These are phyloP conservation scores for Masnerella sp. DNA, from an alignment of 2,888 invertebrate genomes.

Conservation along the genomic window DNA sequence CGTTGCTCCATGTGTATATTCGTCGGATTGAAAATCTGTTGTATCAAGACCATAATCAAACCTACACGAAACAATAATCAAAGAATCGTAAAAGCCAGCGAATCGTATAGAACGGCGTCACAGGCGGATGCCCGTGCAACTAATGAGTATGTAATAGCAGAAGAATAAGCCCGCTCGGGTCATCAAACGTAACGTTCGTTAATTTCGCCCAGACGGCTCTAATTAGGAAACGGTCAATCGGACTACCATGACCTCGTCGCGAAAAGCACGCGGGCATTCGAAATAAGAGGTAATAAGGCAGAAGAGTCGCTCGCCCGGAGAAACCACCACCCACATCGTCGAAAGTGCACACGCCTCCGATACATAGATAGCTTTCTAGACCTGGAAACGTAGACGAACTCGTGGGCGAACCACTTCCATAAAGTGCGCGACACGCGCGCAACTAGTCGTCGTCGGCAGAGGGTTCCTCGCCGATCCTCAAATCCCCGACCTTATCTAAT, in stretches of 20 bases:
- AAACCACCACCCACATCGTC: conserved; percentile 69
- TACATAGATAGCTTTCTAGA: conserved; percentile 69
- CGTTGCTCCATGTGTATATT: neutral
- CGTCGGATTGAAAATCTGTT: conserved; percentile 1
- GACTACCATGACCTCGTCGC: conserved; percentile 37
- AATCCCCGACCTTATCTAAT: conserved; percentile 32
- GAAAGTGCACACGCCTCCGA: conserved; percentile 65
- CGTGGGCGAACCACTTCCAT: conserved; percentile 76
- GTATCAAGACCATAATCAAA: conserved; percentile 2
- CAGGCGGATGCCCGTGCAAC: conserved; percentile 18
- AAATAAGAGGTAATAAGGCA: conserved; percentile 55
- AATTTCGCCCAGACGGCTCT: conserved; percentile 63
- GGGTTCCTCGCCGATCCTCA: conserved; percentile 20
- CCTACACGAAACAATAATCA: conserved; percentile 15
- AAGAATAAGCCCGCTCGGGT: conserved; percentile 33
- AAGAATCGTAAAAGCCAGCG: conserved; percentile 12
- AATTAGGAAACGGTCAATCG: conserved; percentile 64
- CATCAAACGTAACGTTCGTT: conserved; percentile 49
- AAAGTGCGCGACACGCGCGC: conserved; percentile 65
- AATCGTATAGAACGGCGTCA: conserved; percentile 7
- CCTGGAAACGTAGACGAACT: conserved; percentile 64
- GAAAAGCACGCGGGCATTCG: conserved; percentile 33
- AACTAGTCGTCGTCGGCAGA: conserved; percentile 55
- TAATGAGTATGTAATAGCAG: conserved; percentile 47
- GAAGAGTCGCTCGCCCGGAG: conserved; percentile 42